Base-by-base conservation (phyloP, 2,113 vertebrate genomes). In the Laticauda colubrina region DNA sequence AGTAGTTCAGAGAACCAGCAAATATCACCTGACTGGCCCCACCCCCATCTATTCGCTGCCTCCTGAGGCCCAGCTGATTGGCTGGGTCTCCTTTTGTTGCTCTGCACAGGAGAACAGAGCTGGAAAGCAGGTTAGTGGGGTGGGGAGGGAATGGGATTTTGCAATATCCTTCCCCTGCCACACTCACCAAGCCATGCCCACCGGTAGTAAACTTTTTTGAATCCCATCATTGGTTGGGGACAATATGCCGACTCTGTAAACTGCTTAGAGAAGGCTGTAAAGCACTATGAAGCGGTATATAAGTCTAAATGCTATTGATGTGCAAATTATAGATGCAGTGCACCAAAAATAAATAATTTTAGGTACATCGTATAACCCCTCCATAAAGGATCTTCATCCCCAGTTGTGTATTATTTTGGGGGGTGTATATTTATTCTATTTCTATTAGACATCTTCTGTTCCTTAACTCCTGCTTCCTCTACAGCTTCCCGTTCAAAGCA, bases 401-500 rank as follows among this genome's bases (percentile, higher is more conserved):
- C 75, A 21, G 18, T 39, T 81, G 34, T 39, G 18, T 81, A 5
- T 81, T 81, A 21, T 81, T 81, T 1, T 1, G 69, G 29, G 51
- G 89, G 0, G 23, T 56, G 20, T 23, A 23, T 85, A 29, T 24
- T 0, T 1, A 45, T 15, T 43, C 1, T 69, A 69, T 69, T 69
- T 69, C 64, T 69, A 69, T 69, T n/a, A 51, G 4, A n/a, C 23
- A 51, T 53, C 0, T 45, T 0, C 29, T 21, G 34, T 95, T 96
- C 98, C 98, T 99, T 97, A 97, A 97, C 97, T 95, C 90, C 92
- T 91, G 94, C 75, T 81, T 39, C 3, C 91, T 97, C 97, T 97
- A 99, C 97, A 98, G 96, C 48, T 99, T 99, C 98, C 97, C 97
- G 95, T 97, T 99, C 96, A 96, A 98, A 85, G 97, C 98, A 94